Evolutionary conservation across 2,113 vertebrate species (phyloP).

Genomic region (Ictidomys tridecemlineatus): DNA sequence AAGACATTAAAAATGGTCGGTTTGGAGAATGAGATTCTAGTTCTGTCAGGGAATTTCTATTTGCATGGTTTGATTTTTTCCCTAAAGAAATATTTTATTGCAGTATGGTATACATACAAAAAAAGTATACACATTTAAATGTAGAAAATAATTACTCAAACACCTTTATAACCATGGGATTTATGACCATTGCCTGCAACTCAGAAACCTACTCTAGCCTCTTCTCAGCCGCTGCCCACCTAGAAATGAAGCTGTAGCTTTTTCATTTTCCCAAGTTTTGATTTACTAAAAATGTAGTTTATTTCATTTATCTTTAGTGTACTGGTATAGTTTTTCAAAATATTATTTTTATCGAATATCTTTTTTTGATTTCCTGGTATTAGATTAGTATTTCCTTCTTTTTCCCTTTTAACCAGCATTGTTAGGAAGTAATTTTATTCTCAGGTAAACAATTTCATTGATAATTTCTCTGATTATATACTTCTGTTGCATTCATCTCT

Average conservation of each 20-base stretch:
- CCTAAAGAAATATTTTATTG: slow-evolving; percentile 1
- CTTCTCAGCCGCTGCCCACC: not conserved
- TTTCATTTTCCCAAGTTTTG: not conserved
- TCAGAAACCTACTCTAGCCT: not conserved
- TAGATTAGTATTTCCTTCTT: not conserved
- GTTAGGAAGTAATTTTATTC: not conserved
- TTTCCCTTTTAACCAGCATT: not conserved
- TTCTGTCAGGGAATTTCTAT: slow-evolving; percentile 26
- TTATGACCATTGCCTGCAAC: not conserved
- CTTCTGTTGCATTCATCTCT: not conserved
- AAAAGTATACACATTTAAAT: not conserved
- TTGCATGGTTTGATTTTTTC: not conserved
- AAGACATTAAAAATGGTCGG: not conserved
- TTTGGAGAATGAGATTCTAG: not conserved
- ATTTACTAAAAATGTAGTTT: not conserved
- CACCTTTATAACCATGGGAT: no score
- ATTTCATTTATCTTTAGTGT: not conserved
- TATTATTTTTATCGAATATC: not conserved
- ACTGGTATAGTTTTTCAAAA: not conserved
- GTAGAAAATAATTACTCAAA: not conserved
- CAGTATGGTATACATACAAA: not conserved
- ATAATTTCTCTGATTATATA: not conserved
- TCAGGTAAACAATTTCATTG: not conserved
- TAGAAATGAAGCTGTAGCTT: not conserved
- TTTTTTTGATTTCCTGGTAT: not conserved